A percentile compares a stretch with the other conserved stretches of the same genome.
phyloP scores from a whole-genome alignment of 2,113 vertebrate genomes.

The Galemys pyrenaicus region DNA sequence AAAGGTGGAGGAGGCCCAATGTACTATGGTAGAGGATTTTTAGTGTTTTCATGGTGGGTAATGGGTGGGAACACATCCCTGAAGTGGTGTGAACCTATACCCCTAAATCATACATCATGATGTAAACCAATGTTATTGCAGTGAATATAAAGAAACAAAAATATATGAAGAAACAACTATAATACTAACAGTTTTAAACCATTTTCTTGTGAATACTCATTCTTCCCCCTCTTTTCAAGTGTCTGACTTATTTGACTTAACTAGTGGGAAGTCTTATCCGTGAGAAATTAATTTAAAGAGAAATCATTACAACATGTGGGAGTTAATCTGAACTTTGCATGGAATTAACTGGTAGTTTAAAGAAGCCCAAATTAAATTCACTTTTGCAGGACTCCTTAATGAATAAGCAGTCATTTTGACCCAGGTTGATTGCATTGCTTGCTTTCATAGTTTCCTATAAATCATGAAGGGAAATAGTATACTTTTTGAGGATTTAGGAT shows the following conservation, averaged over 20 bases:
- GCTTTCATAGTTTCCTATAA: neutral
- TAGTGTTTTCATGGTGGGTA: no score
- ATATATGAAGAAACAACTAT: neutral
- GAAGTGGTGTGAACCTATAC: no score
- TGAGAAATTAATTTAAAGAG: neutral
- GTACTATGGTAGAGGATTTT: no score
- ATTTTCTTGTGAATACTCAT: neutral
- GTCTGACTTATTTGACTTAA: neutral
- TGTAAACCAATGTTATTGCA: no score
- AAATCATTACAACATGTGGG: neutral
- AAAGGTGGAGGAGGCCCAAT: no score
- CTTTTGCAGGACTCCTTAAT: neutral
- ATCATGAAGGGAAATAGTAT: neutral
- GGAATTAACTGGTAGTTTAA: neutral
- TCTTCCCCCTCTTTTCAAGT: neutral
- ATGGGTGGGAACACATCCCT: no score
- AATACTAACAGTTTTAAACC: neutral
- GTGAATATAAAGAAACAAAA: no score
- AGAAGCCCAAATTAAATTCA: neutral
- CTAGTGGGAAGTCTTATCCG: neutral
- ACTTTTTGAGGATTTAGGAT: slow-evolving; percentile 34
- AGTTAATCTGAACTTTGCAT: neutral
- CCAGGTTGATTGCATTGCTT: neutral
- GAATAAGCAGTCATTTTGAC: neutral
- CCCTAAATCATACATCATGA: no score